Conservation (phyloP, 2,888 invertebrate genomes). For the Lasioglossum malachurum region DNA sequence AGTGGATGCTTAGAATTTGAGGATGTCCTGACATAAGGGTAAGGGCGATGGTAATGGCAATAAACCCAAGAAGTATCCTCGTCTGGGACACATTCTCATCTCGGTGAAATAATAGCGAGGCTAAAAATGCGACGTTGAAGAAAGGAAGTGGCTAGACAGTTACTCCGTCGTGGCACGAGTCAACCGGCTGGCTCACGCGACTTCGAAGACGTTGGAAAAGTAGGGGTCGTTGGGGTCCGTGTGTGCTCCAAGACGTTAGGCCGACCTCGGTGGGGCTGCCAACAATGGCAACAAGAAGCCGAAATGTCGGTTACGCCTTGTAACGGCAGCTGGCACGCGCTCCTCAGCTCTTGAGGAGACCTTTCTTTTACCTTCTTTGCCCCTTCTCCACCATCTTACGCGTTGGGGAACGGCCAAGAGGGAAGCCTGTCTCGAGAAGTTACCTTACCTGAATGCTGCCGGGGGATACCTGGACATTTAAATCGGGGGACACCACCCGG, state of each 20-base stretch:
- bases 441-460: slow-evolving; percentile 71
- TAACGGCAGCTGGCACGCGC: slow-evolving; percentile 84
- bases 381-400: slow-evolving; percentile 65
- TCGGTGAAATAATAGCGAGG: slow-evolving; percentile 9
- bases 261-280: slow-evolving; percentile 68
- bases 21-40: neutral
- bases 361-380: slow-evolving; percentile 61
- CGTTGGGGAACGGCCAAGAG: slow-evolving; percentile 27
- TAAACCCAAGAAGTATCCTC: neutral
- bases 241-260: slow-evolving; percentile 79
- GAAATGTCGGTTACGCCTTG: slow-evolving; percentile 85
- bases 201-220: slow-evolving; percentile 80
- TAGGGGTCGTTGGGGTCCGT: slow-evolving; percentile 60
- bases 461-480: slow-evolving; percentile 82
- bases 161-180: slow-evolving; percentile 72
- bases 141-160: slow-evolving; percentile 68
- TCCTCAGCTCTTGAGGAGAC: slow-evolving; percentile 73
- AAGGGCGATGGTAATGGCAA: neutral
- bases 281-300: slow-evolving; percentile 82
- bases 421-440: slow-evolving; percentile 74
- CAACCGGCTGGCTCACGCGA: slow-evolving; percentile 59
- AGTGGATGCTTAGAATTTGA: neutral
- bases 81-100: slow-evolving; percentile 18
- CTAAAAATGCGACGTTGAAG: slow-evolving; percentile 1
- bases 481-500: slow-evolving; percentile 79